A percentile compares a stretch with the other conserved stretches of the same genome.
Evolutionary conservation across 2,113 vertebrate genomes (phyloP).

Genomic region (Zosterops pallidus): DNA sequence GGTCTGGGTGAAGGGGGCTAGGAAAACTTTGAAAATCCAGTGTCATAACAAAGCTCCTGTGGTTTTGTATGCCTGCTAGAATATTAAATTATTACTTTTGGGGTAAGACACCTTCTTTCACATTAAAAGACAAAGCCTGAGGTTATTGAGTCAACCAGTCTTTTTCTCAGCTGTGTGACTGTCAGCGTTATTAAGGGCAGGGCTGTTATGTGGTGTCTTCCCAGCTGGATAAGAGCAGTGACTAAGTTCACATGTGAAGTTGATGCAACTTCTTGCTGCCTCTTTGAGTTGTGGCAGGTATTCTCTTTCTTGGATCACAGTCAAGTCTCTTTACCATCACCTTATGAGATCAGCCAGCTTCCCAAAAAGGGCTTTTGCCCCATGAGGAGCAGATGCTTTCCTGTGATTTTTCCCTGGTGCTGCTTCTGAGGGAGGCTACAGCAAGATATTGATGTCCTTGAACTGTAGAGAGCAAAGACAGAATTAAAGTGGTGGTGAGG

Average conservation of each 20-base stretch:
- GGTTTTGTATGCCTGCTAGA: background rate
- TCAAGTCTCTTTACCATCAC: background rate
- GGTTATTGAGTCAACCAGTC: background rate
- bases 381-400: background rate
- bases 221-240: background rate
- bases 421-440: background rate
- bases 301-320: background rate
- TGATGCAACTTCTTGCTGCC: background rate
- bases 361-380: background rate
- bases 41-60: background rate
- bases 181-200: background rate
- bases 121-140: background rate
- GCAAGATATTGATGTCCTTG: background rate
- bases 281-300: background rate
- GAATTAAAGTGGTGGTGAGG: background rate
- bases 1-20: background rate
- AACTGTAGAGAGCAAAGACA: background rate
- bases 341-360: background rate
- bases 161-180: background rate
- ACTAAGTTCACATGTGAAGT: background rate
- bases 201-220: background rate
- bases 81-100: background rate
- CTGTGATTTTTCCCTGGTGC: background rate
- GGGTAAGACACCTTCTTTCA: background rate
- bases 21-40: background rate